These are phyloP conservation scores for Pelobates fuscus DNA, from an alignment of 2,113 vertebrate species.

Conservation along the genomic window DNA sequence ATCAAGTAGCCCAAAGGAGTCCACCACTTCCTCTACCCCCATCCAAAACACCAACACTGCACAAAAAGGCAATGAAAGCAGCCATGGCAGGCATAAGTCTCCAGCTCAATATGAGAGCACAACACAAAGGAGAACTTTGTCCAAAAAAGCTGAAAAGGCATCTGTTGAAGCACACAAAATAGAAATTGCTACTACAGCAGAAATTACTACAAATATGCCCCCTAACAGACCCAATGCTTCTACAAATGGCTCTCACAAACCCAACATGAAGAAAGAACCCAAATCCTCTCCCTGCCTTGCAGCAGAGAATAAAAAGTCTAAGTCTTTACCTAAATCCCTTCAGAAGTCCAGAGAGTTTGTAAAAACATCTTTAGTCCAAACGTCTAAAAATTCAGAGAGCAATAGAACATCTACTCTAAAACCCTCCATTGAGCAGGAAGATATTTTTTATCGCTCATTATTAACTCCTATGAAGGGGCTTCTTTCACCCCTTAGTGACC, in stretches of 20 bases:
- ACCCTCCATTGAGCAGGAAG: conserved; percentile 79
- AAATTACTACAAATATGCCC: conserved; percentile 81
- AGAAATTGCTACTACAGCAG: conserved; percentile 88
- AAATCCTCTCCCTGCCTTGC: conserved; percentile 86
- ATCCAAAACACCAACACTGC: conserved; percentile 83
- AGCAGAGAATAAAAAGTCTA: conserved; percentile 87
- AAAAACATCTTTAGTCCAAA: conserved; percentile 86
- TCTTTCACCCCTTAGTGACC: conserved; percentile 92
- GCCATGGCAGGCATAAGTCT: conserved; percentile 89
- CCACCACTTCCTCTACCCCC: conserved; percentile 70
- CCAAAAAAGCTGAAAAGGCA: conserved; percentile 92
- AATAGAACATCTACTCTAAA: conserved; percentile 86
- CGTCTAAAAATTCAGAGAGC: conserved; percentile 92
- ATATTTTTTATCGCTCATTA: conserved; percentile 80
- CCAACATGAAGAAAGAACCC: conserved; percentile 90
- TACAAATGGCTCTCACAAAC: conserved; percentile 93
- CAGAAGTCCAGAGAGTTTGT: conserved; percentile 94
- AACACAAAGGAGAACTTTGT: conserved; percentile 80
- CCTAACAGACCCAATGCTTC: conserved; percentile 84
- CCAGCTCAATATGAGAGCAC: conserved; percentile 89
- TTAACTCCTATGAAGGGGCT: conserved; percentile 95
- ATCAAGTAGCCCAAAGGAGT: conserved; percentile 84
- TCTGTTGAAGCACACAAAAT: conserved; percentile 89
- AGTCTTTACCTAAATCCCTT: conserved; percentile 81
- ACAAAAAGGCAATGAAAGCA: conserved; percentile 85